These are phyloP conservation scores for Pachycephus smyrnensis DNA, from an alignment of 2,888 invertebrate species.

Conservation along the genomic window DNA sequence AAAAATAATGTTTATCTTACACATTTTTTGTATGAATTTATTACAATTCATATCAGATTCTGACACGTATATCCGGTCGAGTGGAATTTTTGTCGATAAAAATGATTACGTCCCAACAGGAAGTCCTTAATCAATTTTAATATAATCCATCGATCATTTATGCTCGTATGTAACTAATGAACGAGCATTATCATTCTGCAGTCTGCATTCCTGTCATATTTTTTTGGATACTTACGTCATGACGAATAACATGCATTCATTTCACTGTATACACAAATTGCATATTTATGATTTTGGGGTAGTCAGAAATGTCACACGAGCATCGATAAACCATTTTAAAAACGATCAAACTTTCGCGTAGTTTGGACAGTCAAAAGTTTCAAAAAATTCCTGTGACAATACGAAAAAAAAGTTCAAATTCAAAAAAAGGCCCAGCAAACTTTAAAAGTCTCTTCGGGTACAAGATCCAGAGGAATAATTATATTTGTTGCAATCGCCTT, in stretches of 20 bases:
- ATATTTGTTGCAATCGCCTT: not conserved
- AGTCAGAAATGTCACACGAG: not conserved
- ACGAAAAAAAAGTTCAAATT: not conserved
- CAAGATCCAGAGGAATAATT: not conserved
- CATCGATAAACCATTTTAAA: not conserved
- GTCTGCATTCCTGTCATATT: not conserved
- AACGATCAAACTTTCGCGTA: not conserved
- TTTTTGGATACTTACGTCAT: not conserved
- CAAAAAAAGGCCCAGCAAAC: not conserved
- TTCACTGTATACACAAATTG: not conserved
- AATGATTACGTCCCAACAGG: not conserved
- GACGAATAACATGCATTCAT: not conserved
- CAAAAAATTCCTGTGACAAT: too few relatives aligned
- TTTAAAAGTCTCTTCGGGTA: not conserved
- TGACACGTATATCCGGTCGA: not conserved
- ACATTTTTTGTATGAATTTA: too few relatives aligned
- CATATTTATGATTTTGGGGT: not conserved
- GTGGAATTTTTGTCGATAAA: not conserved
- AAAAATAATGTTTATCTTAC: not conserved
- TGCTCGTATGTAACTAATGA: not conserved
- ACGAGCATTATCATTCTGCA: not conserved
- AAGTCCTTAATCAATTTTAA: not conserved
- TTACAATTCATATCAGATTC: too few relatives aligned
- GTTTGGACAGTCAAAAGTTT: not conserved
- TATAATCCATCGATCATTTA: not conserved